Percentiles rank a stretch among this genome's conserved stretches.
Conservation (phyloP, 2,113 vertebrate genomes). For the Ictalurus punctatus region DNA sequence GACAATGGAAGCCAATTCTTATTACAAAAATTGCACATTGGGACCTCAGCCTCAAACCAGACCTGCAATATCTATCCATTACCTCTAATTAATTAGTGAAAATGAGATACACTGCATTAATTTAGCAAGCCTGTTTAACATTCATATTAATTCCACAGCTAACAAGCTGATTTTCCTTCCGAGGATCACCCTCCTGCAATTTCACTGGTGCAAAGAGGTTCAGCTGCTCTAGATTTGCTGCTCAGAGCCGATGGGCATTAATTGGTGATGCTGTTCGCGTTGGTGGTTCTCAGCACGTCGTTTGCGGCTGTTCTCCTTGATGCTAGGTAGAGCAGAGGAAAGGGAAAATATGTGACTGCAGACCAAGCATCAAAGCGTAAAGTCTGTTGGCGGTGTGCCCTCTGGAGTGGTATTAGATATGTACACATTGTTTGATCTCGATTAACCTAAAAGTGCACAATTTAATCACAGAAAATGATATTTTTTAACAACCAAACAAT, state of each 20-base stretch:
- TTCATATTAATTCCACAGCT: conserved; percentile 47
- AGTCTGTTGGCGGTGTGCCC: background rate
- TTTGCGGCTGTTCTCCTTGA: background rate
- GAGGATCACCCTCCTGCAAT: conserved; percentile 15
- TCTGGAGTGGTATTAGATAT: background rate
- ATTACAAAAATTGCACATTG: background rate
- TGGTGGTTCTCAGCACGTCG: conserved; percentile 13
- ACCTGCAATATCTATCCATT: conserved; percentile 51
- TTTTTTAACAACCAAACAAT: background rate
- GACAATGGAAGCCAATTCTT: background rate
- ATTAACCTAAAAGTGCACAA: too few relatives aligned
- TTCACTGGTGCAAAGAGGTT: conserved; percentile 28
- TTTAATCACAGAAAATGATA: too few relatives aligned
- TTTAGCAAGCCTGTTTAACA: conserved; percentile 41
- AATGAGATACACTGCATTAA: conserved; percentile 49
- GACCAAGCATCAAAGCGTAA: background rate
- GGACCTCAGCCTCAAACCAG: conserved; percentile 17
- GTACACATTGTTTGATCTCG: background rate
- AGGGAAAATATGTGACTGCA: background rate
- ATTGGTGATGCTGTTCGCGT: conserved; percentile 29
- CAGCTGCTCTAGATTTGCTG: conserved; percentile 7
- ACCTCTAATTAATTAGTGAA: conserved; percentile 49
- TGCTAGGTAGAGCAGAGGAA: background rate
- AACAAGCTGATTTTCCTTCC: conserved; percentile 39
- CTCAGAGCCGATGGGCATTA: conserved; percentile 31